These are phyloP conservation scores for Notothenia coriiceps DNA, from an alignment of 2,113 vertebrate genomes.

Conservation along the genomic window DNA sequence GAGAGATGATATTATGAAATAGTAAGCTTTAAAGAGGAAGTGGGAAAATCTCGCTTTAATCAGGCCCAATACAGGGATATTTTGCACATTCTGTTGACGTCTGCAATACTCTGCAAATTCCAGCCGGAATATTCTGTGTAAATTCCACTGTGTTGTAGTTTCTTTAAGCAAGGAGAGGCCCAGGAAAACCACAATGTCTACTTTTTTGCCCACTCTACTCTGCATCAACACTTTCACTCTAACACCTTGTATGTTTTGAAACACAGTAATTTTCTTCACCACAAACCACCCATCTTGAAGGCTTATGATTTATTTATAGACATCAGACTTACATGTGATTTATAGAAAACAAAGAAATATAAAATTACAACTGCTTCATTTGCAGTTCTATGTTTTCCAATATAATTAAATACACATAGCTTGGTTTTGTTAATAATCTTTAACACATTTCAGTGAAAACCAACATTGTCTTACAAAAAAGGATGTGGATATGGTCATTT, in stretches of 20 bases:
- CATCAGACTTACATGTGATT: conserved; percentile 30
- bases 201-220: conserved; percentile 56
- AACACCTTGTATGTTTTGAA: conserved; percentile 75
- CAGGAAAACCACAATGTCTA: conserved; percentile 74
- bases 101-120: conserved; percentile 41
- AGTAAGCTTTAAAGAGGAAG: conserved; percentile 56
- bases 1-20: conserved; percentile 49
- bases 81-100: conserved; percentile 55
- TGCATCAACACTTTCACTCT: conserved; percentile 63
- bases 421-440: conserved; percentile 19
- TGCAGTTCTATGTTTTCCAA: conserved; percentile 11
- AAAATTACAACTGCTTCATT: conserved; percentile 25
- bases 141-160: conserved; percentile 70
- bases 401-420: conserved; percentile 14
- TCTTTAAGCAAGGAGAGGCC: conserved; percentile 49
- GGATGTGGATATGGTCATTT: conserved; percentile 50
- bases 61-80: conserved; percentile 16
- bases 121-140: conserved; percentile 37
- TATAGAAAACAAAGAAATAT: conserved; percentile 31
- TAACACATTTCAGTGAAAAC: conserved; percentile 42
- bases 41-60: conserved; percentile 47
- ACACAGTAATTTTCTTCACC: conserved; percentile 60
- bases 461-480: conserved; percentile 55
- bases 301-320: conserved; percentile 63
- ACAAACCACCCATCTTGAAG: conserved; percentile 73